Percentiles rank a stretch among this genome's conserved stretches.
phyloP scores from a whole-genome alignment of 1,140 invertebrate species.

The Cyclina sinensis region DNA sequence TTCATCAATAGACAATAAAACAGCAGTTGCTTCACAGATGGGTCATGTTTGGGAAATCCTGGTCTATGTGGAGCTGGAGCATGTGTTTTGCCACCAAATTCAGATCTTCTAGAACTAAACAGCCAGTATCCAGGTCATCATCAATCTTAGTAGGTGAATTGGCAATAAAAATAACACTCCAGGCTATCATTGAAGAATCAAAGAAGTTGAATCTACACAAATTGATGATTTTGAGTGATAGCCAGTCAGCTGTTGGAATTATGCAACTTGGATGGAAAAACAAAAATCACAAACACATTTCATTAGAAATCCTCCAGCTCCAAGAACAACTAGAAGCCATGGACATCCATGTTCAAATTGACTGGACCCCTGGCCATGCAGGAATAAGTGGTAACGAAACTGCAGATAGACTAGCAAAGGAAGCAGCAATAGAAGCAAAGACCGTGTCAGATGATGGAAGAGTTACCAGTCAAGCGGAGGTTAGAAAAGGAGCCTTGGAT shows the following conservation, averaged over 20 bases:
- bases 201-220: background rate
- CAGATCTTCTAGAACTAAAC: background rate
- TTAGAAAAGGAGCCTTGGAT: too few species aligned
- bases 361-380: too few species aligned
- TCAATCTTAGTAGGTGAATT: slow-evolving; percentile 53
- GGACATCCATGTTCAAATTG: too few species aligned
- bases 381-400: too few species aligned
- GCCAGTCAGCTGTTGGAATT: slow-evolving; percentile 26
- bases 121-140: slow-evolving; percentile 18
- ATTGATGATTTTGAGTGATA: slow-evolving; percentile 4
- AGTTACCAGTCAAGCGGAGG: too few species aligned
- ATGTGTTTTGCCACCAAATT: background rate
- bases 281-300: background rate
- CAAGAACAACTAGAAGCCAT: background rate
- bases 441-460: too few species aligned
- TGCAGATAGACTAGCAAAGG: too few species aligned
- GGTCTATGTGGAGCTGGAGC: slow-evolving; percentile 18
- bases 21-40: slow-evolving; percentile 51
- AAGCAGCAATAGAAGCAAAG: too few species aligned
- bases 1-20: background rate
- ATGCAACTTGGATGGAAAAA: background rate
- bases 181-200: background rate
- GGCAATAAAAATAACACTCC: slow-evolving; percentile 33
- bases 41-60: too few species aligned
- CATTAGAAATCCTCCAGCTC: background rate